Base-by-base conservation (phyloP, 2,888 invertebrate genomes). In the Tiliacea citrago region DNA sequence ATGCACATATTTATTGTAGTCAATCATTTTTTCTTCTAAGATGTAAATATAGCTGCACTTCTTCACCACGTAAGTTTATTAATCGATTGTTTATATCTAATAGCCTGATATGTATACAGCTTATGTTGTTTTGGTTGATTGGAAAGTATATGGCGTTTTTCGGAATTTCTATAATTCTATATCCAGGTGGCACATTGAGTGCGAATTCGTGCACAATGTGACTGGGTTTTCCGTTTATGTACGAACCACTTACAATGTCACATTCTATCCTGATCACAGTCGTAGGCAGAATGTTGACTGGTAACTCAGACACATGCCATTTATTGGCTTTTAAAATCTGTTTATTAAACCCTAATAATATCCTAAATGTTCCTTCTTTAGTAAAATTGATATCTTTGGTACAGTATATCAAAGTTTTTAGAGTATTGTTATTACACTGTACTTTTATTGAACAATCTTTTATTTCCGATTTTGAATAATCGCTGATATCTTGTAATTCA, bases 401-500 rank as follows among this genome's bases (percentile, higher is more conserved):
- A 51, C 66, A 65, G 21, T 21, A 65, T 65, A 65, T 51, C 12
- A 18, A 10, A 65, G 51, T 60, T 74, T 65, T 65, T 65, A 51
- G 10, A 51, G 65, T 65, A 51, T 65, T 65, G 24, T 65, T 51
- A 65, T 65, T 65, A 18, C 65, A 65, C 21, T 8, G 65, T 65
- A 65, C 12, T 65, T 65, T 49, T 12, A 65, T 65, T 16, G 35
- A 21, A 8, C 18, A 24, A 57, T 55, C 24, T 55, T 67, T 67
- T 42, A 67, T 67, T 55, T 67, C 67, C 0, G 45, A 55, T 67
- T 67, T 67, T 67, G 57, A 57, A 57, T 67, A 67, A 67, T 67
- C 67, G 42, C 42, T 55, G 42, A 67, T 55, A 67, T 67, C 55
- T 55, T 67, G 55, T 12, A 67, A 55, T 67, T 67, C 67, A 42